These are phyloP conservation scores for Epiperipatus broadwayi DNA, from an alignment of 2,888 invertebrate genomes.

Conservation along the genomic window DNA sequence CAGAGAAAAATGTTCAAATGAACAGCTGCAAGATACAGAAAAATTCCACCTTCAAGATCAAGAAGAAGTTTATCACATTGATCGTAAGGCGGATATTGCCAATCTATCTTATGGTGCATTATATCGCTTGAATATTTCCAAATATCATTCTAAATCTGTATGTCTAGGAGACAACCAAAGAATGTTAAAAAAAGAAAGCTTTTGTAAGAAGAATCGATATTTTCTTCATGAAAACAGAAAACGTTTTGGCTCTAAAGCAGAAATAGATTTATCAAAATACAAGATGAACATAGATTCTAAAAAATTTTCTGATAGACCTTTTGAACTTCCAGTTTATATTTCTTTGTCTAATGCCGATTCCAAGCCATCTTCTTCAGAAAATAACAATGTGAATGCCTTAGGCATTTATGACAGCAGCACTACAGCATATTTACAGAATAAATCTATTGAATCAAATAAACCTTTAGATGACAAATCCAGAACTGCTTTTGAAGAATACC, in stretches of 20 bases:
- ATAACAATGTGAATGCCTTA: slow-evolving; percentile 15
- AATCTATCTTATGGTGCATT: slow-evolving; percentile 25
- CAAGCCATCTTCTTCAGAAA: neutral
- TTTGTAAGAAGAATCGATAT: slow-evolving; percentile 19
- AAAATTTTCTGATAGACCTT: neutral
- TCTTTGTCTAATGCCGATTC: neutral
- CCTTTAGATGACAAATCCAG: slow-evolving; percentile 1
- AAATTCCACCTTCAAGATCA: slow-evolving; percentile 19
- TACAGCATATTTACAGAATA: slow-evolving; percentile 22
- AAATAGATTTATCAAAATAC: slow-evolving; percentile 7
- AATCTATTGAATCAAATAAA: slow-evolving; percentile 8
- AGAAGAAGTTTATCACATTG: slow-evolving; percentile 24
- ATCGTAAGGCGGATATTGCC: slow-evolving; percentile 23
- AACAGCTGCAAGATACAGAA: no score
- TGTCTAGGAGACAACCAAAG: no score
- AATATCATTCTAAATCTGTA: no score
- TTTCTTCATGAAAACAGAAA: slow-evolving; percentile 19
- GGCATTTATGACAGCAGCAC: slow-evolving; percentile 22
- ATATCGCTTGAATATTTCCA: slow-evolving; percentile 24
- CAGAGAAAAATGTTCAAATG: no score
- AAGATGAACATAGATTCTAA: neutral
- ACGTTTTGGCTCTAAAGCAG: neutral
- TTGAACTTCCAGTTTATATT: neutral
- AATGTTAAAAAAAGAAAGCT: slow-evolving; percentile 13
- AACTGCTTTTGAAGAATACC: slow-evolving; percentile 15